Percentiles rank a stretch among this genome's conserved stretches.
These are phyloP conservation scores for Chrysolina haemoptera DNA, from an alignment of 2,888 invertebrate species.

Conservation along the genomic window DNA sequence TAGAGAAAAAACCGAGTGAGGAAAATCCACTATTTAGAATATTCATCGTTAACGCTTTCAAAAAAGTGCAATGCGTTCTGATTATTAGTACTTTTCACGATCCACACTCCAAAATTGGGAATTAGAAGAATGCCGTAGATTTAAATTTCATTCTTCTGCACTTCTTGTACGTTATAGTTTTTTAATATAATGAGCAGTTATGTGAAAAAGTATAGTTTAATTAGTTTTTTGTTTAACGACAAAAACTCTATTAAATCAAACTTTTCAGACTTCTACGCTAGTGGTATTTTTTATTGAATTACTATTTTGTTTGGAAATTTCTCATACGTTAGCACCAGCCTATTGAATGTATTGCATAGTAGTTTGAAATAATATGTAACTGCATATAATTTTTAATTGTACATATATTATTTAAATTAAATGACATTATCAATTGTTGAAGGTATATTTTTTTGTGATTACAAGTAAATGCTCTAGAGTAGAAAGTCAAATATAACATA, in stretches of 20 bases:
- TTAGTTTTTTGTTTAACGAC: conserved; percentile 53
- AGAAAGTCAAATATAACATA: conserved; percentile 63
- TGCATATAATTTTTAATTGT: conserved; percentile 57
- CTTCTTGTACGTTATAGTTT: conserved; percentile 54
- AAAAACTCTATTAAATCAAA: conserved; percentile 52
- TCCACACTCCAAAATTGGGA: conserved; percentile 48
- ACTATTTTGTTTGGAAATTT: conserved; percentile 35
- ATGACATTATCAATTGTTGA: conserved; percentile 57
- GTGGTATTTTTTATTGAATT: conserved; percentile 54
- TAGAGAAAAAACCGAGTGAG: conserved; percentile 63
- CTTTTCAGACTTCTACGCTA: conserved; percentile 57
- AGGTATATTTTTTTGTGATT: conserved; percentile 58
- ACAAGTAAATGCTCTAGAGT: conserved; percentile 61
- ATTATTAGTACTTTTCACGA: conserved; percentile 46
- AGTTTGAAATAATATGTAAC: conserved; percentile 47
- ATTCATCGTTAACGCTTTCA: conserved; percentile 63
- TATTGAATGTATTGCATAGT: conserved; percentile 48
- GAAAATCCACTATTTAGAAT: conserved; percentile 59
- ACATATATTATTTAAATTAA: conserved; percentile 60
- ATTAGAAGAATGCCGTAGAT: conserved; percentile 47
- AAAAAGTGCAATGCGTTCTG: conserved; percentile 62
- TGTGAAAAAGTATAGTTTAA: conserved; percentile 56
- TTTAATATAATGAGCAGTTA: conserved; percentile 53
- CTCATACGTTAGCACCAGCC: conserved; percentile 42
- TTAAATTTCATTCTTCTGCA: conserved; percentile 56